A percentile compares a stretch with the other conserved stretches of the same genome.
These are phyloP conservation scores for Stenolophus ochropezus DNA, from an alignment of 2,888 invertebrate species.

Conservation along the genomic window DNA sequence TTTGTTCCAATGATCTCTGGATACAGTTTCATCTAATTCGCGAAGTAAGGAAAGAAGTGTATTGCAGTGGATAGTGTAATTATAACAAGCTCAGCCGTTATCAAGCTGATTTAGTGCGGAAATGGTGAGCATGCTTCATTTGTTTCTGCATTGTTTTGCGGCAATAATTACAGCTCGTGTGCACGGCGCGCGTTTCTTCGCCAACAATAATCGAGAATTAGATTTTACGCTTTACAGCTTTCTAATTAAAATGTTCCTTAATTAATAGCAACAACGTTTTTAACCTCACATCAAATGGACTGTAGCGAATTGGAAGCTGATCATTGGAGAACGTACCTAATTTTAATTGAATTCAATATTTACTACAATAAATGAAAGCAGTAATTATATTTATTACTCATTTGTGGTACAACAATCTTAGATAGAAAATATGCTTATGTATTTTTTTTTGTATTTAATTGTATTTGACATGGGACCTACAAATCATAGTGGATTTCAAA, in stretches of 20 bases:
- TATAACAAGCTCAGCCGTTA: slow-evolving; percentile 31
- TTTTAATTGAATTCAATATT: slow-evolving; percentile 1
- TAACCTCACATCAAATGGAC: slow-evolving; percentile 11
- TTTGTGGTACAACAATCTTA: too few relatives aligned
- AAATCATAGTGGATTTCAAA: too few relatives aligned
- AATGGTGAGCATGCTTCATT: slow-evolving; percentile 46
- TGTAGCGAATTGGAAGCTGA: slow-evolving; percentile 17
- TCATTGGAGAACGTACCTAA: background rate
- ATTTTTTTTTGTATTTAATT: too few relatives aligned
- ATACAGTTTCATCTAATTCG: too few relatives aligned
- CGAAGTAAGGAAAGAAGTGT: too few relatives aligned
- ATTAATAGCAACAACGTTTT: slow-evolving; percentile 26
- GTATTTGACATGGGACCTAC: too few relatives aligned
- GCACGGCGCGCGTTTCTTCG: slow-evolving; percentile 19
- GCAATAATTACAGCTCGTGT: slow-evolving; percentile 40
- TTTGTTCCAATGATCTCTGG: too few relatives aligned
- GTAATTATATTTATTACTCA: too few relatives aligned
- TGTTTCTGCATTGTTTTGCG: slow-evolving; percentile 50
- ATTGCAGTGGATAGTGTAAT: slow-evolving; percentile 31
- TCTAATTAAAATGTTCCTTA: slow-evolving; percentile 47
- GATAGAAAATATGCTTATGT: too few relatives aligned
- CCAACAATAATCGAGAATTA: slow-evolving; percentile 44
- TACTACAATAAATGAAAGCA: background rate
- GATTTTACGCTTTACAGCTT: slow-evolving; percentile 40
- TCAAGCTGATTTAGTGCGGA: slow-evolving; percentile 50